Evolutionary conservation across 2,797 vertebrate genomes (phyloP).

Genomic region (Choloepus didactylus): DNA sequence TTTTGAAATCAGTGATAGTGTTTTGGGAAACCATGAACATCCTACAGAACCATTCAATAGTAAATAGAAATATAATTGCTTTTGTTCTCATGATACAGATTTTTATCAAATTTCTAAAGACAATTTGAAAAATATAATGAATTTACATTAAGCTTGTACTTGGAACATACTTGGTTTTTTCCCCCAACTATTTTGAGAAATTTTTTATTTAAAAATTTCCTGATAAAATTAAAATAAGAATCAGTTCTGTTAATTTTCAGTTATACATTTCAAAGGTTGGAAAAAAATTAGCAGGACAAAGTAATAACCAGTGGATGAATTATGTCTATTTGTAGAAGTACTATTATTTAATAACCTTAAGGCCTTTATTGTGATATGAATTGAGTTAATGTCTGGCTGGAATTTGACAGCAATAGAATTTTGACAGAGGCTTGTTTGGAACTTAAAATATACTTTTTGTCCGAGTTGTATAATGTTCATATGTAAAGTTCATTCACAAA

Average conservation of each 20-base stretch:
- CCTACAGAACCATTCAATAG: conserved; percentile 69
- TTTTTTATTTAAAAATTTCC: conserved; percentile 45
- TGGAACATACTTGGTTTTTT: not conserved
- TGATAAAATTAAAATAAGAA: conserved; percentile 71
- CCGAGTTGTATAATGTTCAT: conserved; percentile 78
- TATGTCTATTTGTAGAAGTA: conserved; percentile 57
- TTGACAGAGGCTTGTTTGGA: conserved; percentile 69
- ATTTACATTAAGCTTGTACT: conserved; percentile 73
- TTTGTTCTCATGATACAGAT: conserved; percentile 54
- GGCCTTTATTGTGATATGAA: conserved; percentile 73
- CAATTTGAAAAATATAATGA: conserved; percentile 66
- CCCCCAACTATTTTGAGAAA: not conserved
- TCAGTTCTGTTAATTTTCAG: conserved; percentile 66
- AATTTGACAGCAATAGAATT: conserved; percentile 66
- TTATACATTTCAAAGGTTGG: conserved; percentile 28
- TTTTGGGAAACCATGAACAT: conserved; percentile 78
- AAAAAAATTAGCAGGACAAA: not conserved
- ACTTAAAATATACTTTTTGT: conserved; percentile 75
- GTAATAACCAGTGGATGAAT: not conserved
- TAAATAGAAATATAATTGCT: conserved; percentile 76
- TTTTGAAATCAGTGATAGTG: conserved; percentile 69
- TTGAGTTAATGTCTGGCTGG: conserved; percentile 66
- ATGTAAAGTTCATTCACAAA: conserved; percentile 79
- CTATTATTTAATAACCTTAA: conserved; percentile 68
- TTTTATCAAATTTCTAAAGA: conserved; percentile 65